Evolutionary conservation across 2,888 invertebrate species (phyloP).

Genomic region (Habroteleia sp.): DNA sequence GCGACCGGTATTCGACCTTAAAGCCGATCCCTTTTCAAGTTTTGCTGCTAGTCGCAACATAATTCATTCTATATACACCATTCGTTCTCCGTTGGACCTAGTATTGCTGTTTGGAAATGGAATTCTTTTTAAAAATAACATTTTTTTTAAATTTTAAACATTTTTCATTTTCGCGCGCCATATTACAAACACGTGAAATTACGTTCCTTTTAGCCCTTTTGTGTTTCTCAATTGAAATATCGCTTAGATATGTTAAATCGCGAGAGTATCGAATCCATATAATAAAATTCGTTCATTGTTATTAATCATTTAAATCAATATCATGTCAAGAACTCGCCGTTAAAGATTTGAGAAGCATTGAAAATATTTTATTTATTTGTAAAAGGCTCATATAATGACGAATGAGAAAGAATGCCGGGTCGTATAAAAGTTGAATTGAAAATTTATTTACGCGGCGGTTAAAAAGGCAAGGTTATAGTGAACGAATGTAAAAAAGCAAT

Average conservation of each 20-base stretch:
- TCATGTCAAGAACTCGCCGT: no score
- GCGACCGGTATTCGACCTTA: conserved; percentile 61
- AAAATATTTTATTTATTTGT: conserved; percentile 20
- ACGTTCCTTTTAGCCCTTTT: conserved; percentile 1
- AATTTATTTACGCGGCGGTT: conserved; percentile 36
- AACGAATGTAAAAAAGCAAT: conserved; percentile 64
- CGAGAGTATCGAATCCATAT: no score
- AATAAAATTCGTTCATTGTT: no score
- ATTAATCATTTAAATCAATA: no score
- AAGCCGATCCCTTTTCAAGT: conserved; percentile 55
- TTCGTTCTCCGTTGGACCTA: conserved; percentile 31
- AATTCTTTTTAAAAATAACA: conserved; percentile 45
- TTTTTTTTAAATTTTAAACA: conserved; percentile 34
- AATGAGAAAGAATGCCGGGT: conserved; percentile 12
- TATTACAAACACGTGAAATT: conserved; percentile 28
- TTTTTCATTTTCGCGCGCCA: no score
- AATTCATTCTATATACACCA: conserved; percentile 58
- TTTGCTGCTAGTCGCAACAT: conserved; percentile 55
- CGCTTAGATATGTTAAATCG: no score
- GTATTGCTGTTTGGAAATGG: conserved; percentile 44
- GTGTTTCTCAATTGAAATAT: no score
- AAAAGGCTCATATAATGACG: conserved; percentile 18
- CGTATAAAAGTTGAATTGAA: conserved; percentile 29
- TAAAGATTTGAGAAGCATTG: not conserved
- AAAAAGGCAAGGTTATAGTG: conserved; percentile 56